phyloP scores from a whole-genome alignment of 1,140 invertebrate species.

The Drosophila watanabei region DNA sequence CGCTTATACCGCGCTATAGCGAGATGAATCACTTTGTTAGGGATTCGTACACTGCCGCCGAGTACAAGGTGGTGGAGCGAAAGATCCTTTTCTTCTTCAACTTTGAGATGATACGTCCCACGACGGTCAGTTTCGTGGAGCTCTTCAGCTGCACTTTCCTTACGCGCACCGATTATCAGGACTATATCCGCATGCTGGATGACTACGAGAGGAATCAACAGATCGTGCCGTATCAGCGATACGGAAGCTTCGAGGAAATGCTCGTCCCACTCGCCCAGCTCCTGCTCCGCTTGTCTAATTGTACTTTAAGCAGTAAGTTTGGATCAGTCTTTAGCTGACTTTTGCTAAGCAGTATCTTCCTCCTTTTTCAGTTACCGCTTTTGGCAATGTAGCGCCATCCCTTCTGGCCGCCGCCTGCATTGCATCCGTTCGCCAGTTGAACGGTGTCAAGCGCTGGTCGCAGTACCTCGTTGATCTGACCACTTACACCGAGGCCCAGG shows the following conservation, averaged over 20 bases:
- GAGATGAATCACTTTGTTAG: conserved; percentile 52
- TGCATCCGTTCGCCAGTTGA: conserved; percentile 52
- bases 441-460: conserved; percentile 57
- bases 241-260: conserved; percentile 58
- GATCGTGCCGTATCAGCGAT: conserved; percentile 6
- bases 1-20: conserved; percentile 51
- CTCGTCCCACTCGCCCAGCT: conserved; percentile 19
- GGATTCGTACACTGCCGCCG: conserved; percentile 26
- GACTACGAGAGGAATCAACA: neutral
- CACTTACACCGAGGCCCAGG: conserved; percentile 36
- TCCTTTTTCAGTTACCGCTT: conserved; percentile 37
- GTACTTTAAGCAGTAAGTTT: conserved; percentile 55
- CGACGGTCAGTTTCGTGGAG: conserved; percentile 64
- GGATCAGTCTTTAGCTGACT: neutral
- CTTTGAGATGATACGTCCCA: conserved; percentile 64
- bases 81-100: conserved; percentile 53
- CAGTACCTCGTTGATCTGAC: conserved; percentile 46
- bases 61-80: conserved; percentile 60
- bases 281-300: conserved; percentile 52
- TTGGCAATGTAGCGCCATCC: conserved; percentile 49
- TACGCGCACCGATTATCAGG: conserved; percentile 43
- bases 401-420: conserved; percentile 66
- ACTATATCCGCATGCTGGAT: conserved; percentile 32
- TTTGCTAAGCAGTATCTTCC: neutral
- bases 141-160: conserved; percentile 56